These are phyloP conservation scores for Schizaphis graminum DNA, from an alignment of 2,888 invertebrate species.

Conservation along the genomic window DNA sequence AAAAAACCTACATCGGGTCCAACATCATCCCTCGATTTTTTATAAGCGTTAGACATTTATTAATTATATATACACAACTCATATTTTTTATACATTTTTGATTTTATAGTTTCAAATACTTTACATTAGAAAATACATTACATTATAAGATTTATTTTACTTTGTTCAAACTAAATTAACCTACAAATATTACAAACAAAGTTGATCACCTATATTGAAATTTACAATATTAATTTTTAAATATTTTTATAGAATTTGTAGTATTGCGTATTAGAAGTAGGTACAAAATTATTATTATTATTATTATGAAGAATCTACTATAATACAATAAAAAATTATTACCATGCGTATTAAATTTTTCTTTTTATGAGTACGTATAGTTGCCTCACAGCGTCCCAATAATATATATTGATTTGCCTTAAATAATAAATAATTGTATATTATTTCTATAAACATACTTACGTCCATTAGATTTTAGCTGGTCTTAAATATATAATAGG, in stretches of 20 bases:
- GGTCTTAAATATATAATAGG: neutral
- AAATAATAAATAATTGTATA: neutral
- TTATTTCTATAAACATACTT: slow-evolving; percentile 12
- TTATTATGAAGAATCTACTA: too few species aligned
- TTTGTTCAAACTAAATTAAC: neutral
- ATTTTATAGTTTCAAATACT: too few species aligned
- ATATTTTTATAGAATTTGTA: neutral
- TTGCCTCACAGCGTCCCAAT: neutral
- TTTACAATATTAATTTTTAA: neutral
- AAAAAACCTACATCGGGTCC: too few species aligned
- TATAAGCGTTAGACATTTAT: too few species aligned
- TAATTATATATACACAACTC: too few species aligned
- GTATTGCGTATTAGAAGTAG: neutral
- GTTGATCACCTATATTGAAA: neutral
- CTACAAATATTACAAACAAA: neutral
- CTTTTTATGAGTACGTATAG: neutral
- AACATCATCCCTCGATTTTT: too few species aligned
- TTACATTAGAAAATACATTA: too few species aligned
- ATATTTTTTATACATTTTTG: too few species aligned
- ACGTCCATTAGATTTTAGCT: neutral
- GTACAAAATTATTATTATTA: neutral
- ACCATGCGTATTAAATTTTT: neutral
- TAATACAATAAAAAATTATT: neutral
- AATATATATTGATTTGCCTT: neutral
- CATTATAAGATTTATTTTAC: neutral